A percentile compares a stretch with the other conserved stretches of the same genome.
These are phyloP conservation scores for Dascyllus trimaculatus DNA, from an alignment of 2,113 vertebrate species.

Conservation along the genomic window DNA sequence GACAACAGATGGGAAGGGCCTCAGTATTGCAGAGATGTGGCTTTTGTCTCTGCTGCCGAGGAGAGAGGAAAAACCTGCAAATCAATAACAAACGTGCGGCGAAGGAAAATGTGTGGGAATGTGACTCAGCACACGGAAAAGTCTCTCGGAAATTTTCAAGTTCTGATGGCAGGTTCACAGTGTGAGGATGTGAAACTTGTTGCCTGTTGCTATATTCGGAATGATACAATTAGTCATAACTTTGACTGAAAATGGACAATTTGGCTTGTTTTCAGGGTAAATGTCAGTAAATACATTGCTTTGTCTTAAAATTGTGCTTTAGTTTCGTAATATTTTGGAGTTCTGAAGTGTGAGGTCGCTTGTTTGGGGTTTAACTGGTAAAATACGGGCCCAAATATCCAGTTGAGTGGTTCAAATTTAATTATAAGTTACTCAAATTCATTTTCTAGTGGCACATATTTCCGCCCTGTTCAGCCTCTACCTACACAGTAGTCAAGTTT, in stretches of 20 bases:
- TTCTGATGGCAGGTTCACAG: constrained; percentile 37
- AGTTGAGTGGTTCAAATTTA: too few species aligned
- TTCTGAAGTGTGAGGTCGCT: too few species aligned
- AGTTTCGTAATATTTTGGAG: too few species aligned
- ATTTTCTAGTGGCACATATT: too few species aligned
- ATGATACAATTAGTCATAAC: constrained; percentile 25
- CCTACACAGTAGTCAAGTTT: too few species aligned
- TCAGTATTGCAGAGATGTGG: constrained; percentile 57
- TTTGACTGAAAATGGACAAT: neutral
- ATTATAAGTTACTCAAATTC: too few species aligned
- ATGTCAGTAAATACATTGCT: neutral
- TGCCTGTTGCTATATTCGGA: constrained; percentile 25
- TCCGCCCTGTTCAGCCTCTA: too few species aligned
- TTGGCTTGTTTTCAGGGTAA: neutral
- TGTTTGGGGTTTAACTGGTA: too few species aligned
- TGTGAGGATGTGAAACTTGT: constrained; percentile 38
- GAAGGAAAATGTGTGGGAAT: constrained; percentile 65
- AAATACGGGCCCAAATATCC: too few species aligned
- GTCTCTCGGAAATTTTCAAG: constrained; percentile 44
- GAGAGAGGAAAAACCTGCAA: constrained; percentile 51
- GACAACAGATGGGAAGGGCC: constrained; percentile 67
- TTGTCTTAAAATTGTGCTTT: too few species aligned
- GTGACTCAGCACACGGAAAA: constrained; percentile 56
- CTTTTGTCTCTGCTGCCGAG: constrained; percentile 64
- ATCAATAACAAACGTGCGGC: constrained; percentile 62